Evolutionary conservation across 2,113 vertebrate species (phyloP).

Genomic region (Notarius lentiginosus): DNA sequence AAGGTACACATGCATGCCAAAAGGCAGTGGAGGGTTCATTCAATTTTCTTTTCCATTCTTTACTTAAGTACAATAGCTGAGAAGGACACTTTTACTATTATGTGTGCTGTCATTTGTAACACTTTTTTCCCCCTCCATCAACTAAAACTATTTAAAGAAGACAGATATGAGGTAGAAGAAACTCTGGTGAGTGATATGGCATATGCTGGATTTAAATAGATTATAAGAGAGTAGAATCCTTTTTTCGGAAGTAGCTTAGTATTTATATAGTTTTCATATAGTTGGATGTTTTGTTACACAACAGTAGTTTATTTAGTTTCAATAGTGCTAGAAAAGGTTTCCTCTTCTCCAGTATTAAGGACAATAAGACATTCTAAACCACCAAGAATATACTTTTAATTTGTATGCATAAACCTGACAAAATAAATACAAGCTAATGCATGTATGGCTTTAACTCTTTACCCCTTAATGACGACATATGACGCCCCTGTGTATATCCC

Average conservation of each 20-base stretch:
- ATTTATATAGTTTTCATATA: not conserved
- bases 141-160: conserved; percentile 64
- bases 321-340: not conserved
- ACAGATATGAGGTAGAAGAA: conserved; percentile 64
- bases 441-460: not conserved
- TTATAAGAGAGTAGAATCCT: not conserved
- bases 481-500: no score
- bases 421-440: not conserved
- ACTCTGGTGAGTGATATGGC: conserved; percentile 66
- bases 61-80: not conserved
- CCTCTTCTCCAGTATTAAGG: not conserved
- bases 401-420: not conserved
- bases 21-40: not conserved
- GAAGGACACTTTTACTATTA: conserved; percentile 29
- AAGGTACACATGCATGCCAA: conserved; percentile 55
- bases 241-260: conserved; percentile 23
- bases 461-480: no score
- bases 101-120: conserved; percentile 57
- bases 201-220: conserved; percentile 2
- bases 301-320: not conserved
- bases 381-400: not conserved
- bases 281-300: not conserved
- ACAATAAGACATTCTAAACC: not conserved
- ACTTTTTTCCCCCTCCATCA: conserved; percentile 50
- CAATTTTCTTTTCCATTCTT: not conserved